Conservation (phyloP, 92 coral and sea anemone genomes). For the Porites rus region DNA sequence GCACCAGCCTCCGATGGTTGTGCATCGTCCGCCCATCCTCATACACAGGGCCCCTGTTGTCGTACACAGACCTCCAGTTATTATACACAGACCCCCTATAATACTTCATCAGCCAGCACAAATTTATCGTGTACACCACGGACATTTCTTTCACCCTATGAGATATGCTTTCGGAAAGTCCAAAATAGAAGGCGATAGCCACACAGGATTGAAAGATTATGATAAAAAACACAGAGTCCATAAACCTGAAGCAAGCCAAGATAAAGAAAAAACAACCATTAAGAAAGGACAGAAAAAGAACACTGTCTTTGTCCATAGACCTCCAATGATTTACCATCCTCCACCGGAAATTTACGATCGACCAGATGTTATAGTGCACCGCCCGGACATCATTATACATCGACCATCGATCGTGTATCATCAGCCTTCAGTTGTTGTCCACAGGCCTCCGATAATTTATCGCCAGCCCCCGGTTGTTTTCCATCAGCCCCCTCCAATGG, state of each 20-base stretch:
- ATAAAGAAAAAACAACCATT: constrained; percentile 11
- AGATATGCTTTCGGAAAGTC: constrained; percentile 57
- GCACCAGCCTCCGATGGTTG: constrained; percentile 75
- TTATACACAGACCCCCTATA: constrained; percentile 81
- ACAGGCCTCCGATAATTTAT: constrained; percentile 92
- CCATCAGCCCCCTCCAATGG: constrained; percentile 97
- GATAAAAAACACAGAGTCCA: not conserved
- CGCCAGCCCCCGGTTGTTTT: constrained; percentile 96
- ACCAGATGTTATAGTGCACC: constrained; percentile 90
- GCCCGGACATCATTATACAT: constrained; percentile 90
- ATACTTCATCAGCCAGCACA: constrained; percentile 71
- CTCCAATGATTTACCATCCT: constrained; percentile 97
- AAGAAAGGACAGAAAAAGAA: constrained; percentile 82
- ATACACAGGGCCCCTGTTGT: constrained; percentile 83
- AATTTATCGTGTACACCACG: constrained; percentile 50
- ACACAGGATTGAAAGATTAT: not conserved
- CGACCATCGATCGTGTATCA: constrained; percentile 95
- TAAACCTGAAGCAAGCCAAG: not conserved
- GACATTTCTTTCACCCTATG: constrained; percentile 35
- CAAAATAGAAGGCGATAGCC: constrained; percentile 38
- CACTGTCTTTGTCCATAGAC: constrained; percentile 84
- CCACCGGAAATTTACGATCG: constrained; percentile 99
- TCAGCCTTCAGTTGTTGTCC: constrained; percentile 95
- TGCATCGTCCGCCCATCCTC: constrained; percentile 78
- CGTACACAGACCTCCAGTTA: constrained; percentile 77